Conservation (phyloP, 1,140 invertebrate species). For the Monomorium pharaonis region DNA sequence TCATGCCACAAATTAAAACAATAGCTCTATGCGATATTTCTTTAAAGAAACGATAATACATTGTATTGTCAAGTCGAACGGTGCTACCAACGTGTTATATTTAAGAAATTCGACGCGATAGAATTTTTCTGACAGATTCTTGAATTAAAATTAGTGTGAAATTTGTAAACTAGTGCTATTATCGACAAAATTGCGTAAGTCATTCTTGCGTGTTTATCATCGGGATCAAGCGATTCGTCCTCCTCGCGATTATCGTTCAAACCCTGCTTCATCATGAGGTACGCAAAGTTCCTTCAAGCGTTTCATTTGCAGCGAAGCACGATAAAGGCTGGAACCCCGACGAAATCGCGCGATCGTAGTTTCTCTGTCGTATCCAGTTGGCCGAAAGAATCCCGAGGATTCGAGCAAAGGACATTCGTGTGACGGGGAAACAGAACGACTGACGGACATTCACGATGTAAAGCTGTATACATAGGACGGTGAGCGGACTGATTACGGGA, state of each 20-base stretch:
- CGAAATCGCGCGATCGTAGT: conserved; percentile 38
- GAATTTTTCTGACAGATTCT: too few relatives aligned
- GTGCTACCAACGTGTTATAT: too few relatives aligned
- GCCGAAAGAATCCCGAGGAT: conserved; percentile 59
- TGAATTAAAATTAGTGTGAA: too few relatives aligned
- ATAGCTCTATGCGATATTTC: too few relatives aligned
- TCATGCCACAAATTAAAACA: too few relatives aligned
- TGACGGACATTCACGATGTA: conserved; percentile 67
- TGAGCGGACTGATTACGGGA: conserved; percentile 10
- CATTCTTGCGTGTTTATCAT: neutral
- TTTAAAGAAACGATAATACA: too few relatives aligned
- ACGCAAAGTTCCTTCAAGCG: conserved; percentile 23
- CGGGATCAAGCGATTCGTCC: neutral
- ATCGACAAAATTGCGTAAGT: neutral
- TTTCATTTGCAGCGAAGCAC: conserved; percentile 45
- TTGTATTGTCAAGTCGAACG: too few relatives aligned
- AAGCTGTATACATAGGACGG: conserved; percentile 62
- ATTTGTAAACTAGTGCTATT: too few relatives aligned
- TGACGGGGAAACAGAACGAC: conserved; percentile 56
- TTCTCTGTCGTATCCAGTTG: conserved; percentile 63
- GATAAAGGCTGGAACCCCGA: conserved; percentile 36
- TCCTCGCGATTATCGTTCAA: conserved; percentile 9
- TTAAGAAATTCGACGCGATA: too few relatives aligned
- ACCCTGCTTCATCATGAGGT: neutral
- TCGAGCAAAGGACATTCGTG: conserved; percentile 65